Evolutionary conservation across 2,797 vertebrate species (phyloP), one percentile per base, ranked within the genome.

Genomic region (Monodelphis domestica): DNA sequence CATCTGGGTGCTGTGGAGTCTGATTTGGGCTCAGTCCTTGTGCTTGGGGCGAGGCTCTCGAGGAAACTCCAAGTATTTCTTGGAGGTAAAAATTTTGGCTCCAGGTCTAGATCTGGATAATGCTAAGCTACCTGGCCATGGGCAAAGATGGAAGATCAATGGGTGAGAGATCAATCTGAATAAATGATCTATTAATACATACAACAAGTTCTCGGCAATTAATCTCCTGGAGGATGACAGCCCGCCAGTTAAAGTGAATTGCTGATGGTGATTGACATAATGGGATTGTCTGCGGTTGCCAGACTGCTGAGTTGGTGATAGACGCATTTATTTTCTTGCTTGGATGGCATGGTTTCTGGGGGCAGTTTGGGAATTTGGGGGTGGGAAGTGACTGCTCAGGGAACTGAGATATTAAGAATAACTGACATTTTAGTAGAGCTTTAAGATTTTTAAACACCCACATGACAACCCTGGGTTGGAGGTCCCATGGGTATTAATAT

Each of bases 141-240:
- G 54, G 52, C 90, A 95, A 55, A 89, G 53, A 70, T 12, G 95
- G 89, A 96, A 90, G 95, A 97, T 97, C 97, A 97, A 95, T 97
- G 94, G 89, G 55, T 93, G 59, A 95, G 96, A 96, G 95, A 97
- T 96, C 97, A 96, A 96, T 94, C 88, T 93, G 92, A 96, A 96
- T 96, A 95, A 97, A 96, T 95, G 94, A 96, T 94, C 95, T 96
- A 96, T 97, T 96, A 97, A 96, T 97, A 96, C 59, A 95, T 94
- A 96, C 89, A 95, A 95, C 91, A 93, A 91, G 53, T 97, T 96
- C 51, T 53, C 55, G 92, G 94, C 90, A 96, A 96, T 97, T 97
- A 96, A 96, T 96, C 95, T 95, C 59, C 89, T 84, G 55, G 50
- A 95, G 54, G 91, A 95, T 95, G 96, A 96, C 96, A 97, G 93